Conservation (phyloP, 2,888 invertebrate species). For the Blera fallax region DNA sequence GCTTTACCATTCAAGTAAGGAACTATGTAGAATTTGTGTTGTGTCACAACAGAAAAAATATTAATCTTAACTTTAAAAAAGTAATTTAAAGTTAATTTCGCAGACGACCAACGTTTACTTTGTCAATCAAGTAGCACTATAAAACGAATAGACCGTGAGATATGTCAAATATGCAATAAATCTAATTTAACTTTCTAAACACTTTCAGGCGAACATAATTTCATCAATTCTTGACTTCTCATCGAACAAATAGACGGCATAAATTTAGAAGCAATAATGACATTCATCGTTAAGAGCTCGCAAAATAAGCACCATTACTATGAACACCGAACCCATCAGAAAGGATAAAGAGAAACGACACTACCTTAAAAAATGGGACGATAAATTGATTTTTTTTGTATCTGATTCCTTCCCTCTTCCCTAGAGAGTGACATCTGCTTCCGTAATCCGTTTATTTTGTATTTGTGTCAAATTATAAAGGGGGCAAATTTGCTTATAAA, state of each 20-base stretch:
- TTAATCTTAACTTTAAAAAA: too few relatives aligned
- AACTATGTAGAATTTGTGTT: too few relatives aligned
- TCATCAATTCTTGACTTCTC: background rate
- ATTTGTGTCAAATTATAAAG: background rate
- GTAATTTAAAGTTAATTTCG: too few relatives aligned
- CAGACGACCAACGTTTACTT: too few relatives aligned
- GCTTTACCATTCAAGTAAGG: too few relatives aligned
- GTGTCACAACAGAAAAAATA: too few relatives aligned
- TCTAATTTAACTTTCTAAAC: background rate
- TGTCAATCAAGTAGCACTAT: too few relatives aligned
- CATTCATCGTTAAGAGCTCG: background rate
- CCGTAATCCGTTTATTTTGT: conserved; percentile 4
- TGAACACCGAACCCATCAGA: background rate
- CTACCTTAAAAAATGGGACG: background rate
- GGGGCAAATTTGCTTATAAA: background rate
- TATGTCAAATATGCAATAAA: background rate
- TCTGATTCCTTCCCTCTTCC: background rate
- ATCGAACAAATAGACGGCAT: background rate
- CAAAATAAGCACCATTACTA: background rate
- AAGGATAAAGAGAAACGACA: background rate
- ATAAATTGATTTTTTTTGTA: background rate
- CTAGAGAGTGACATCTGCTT: background rate
- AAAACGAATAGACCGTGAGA: too few relatives aligned
- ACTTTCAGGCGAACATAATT: background rate
- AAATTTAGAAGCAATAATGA: background rate